Evolutionary conservation across 2,797 vertebrate species (phyloP).

Genomic region (Cichlasoma orientale): DNA sequence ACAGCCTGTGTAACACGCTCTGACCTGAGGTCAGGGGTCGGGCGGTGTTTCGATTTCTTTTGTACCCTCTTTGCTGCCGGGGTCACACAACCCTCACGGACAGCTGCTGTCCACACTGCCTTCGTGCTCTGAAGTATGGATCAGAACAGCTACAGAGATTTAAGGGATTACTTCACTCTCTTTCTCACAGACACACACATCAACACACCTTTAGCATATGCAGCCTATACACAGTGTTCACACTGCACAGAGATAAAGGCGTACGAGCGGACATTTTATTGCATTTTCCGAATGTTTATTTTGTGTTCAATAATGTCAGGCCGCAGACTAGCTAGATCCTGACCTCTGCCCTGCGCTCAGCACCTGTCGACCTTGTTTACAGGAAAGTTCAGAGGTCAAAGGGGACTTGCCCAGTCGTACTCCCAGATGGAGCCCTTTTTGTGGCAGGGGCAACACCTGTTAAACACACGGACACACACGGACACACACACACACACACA

Average conservation of each 20-base stretch:
- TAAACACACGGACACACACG: constrained; percentile 35
- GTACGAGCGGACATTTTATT: background rate
- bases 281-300: constrained; percentile 15
- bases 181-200: background rate
- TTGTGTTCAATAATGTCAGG: constrained; percentile 18
- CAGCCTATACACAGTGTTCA: background rate
- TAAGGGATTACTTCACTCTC: constrained; percentile 55
- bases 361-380: constrained; percentile 52
- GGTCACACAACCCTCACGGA: constrained; percentile 50
- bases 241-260: constrained; percentile 12
- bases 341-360: constrained; percentile 43
- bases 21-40: constrained; percentile 53
- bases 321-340: constrained; percentile 19
- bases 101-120: constrained; percentile 66
- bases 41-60: constrained; percentile 36
- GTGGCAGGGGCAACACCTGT: constrained; percentile 57
- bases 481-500: constrained; percentile 11
- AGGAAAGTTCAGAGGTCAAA: constrained; percentile 57
- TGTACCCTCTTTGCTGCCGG: constrained; percentile 18
- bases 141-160: constrained; percentile 65
- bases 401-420: constrained; percentile 8
- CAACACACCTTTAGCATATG: background rate
- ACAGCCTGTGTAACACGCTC: constrained; percentile 28
- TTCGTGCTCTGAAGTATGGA: constrained; percentile 44
- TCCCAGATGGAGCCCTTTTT: constrained; percentile 54